Base-by-base conservation (phyloP, 2,888 invertebrate genomes). In the Chydorus sphaericus region DNA sequence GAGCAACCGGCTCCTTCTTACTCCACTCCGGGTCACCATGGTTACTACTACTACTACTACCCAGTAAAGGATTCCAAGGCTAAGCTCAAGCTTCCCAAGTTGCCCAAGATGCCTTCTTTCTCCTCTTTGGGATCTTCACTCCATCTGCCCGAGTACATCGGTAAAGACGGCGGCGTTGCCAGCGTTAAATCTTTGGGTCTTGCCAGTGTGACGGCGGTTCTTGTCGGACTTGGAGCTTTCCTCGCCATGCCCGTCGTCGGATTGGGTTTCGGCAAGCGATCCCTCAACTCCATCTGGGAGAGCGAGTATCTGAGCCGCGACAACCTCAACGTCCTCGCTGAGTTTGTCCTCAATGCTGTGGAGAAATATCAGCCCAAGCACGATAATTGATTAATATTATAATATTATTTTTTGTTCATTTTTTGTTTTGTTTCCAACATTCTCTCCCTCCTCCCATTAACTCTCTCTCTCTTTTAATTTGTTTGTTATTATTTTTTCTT, bases 11-110 rank as follows among this genome's bases (percentile, higher is more conserved):
- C 55, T 33, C 48, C 48, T 1, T 7, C 55, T 49, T 55, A 55
- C 37, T 55, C 55, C 26, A 39, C 55, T 18, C 55, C 55, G 16
- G 33, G 48, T 18, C 55, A 55, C 23, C 55, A 37, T 30, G 55
- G 55, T n/a, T 55, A 55, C 49, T 55, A 55, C 26, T 55, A 55
- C 28, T 55, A 55, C 55, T 55, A 55, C 55, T 55, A 55, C 28
- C 55, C 55, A 48, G 55, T 55, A 14, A 48, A 55, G 49, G 55
- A 55, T 33, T 55, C 55, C 49, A 55, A 55, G 55, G 49, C 31
- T 14, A 55, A 55, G 49, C 49, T 55, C 36, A 48, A 55, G 49
- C 36, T 48, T 20, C 55, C 55, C 48, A 55, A 55, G 55, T 31
- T 48, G 48, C 55, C 55, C 49, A 55, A 55, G 48, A 30, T 55